These are phyloP conservation scores for Calameuta idolon DNA, from an alignment of 2,888 invertebrate species.

Conservation along the genomic window DNA sequence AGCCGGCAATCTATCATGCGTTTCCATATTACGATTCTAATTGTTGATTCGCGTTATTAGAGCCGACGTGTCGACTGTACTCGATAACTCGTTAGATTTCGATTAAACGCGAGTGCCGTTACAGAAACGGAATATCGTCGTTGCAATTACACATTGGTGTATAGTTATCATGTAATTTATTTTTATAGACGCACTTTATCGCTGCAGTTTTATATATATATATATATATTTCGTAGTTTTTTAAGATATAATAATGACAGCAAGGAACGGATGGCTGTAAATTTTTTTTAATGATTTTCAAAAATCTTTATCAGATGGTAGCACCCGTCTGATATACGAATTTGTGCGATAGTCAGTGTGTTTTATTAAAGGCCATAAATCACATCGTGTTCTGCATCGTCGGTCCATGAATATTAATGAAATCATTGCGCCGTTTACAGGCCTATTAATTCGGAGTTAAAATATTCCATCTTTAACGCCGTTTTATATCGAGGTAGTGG, in stretches of 20 bases:
- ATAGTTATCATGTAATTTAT: neutral
- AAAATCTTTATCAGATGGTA: neutral
- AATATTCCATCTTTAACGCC: conserved; percentile 59
- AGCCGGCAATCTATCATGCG: neutral
- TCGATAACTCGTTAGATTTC: neutral
- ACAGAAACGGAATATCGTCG: neutral
- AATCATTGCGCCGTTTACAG: conserved; percentile 64
- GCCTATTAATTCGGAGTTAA: conserved; percentile 63
- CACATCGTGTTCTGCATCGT: conserved; percentile 49
- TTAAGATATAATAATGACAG: neutral
- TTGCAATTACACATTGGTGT: neutral
- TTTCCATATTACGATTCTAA: neutral
- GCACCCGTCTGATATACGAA: neutral
- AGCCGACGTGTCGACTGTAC: neutral
- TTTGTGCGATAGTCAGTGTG: neutral
- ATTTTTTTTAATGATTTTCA: neutral
- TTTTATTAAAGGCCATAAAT: conserved; percentile 52
- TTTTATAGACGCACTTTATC: neutral
- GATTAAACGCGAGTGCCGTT: neutral
- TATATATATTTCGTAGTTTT: neutral
- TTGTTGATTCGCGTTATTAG: neutral
- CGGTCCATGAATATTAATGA: conserved; percentile 64
- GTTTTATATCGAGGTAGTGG: conserved; percentile 53
- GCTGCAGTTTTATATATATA: neutral
- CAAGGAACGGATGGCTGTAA: neutral